A percentile compares a stretch with the other conserved stretches of the same genome.
These are phyloP conservation scores for Lagria hirta DNA, from an alignment of 2,888 invertebrate genomes.

Conservation along the genomic window DNA sequence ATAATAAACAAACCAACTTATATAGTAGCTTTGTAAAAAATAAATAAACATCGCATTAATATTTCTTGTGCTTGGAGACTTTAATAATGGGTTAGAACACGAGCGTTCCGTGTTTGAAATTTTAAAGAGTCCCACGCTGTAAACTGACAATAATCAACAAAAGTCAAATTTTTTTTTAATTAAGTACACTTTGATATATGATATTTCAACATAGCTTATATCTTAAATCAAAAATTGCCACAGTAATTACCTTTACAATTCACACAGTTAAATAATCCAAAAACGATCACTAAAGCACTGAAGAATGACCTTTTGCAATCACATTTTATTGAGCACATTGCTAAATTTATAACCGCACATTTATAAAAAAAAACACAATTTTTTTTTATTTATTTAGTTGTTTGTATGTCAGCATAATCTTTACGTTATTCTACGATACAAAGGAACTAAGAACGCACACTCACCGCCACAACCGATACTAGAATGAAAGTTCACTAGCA, in stretches of 20 bases:
- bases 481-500: constrained; percentile 26
- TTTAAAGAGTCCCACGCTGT: background rate
- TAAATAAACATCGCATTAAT: background rate
- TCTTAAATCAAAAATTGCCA: background rate
- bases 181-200: too few relatives aligned
- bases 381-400: constrained; percentile 1
- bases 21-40: background rate
- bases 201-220: too few relatives aligned
- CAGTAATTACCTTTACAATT: constrained; percentile 21
- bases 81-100: constrained; percentile 12
- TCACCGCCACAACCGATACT: constrained; percentile 15
- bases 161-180: too few relatives aligned
- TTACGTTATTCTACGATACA: background rate
- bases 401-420: constrained; percentile 8
- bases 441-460: constrained; percentile 7
- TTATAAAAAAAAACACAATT: constrained; percentile 11
- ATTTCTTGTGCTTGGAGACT: constrained; percentile 14
- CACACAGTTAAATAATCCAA: constrained; percentile 16
- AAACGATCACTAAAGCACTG: constrained; percentile 16
- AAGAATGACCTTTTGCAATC: constrained; percentile 4
- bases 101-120: background rate
- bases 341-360: constrained; percentile 20
- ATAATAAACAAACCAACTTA: background rate
- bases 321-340: constrained; percentile 22
- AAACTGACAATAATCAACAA: background rate